Evolutionary conservation across 2,888 invertebrate genomes (phyloP).

Genomic region (Mallateleia sp.): DNA sequence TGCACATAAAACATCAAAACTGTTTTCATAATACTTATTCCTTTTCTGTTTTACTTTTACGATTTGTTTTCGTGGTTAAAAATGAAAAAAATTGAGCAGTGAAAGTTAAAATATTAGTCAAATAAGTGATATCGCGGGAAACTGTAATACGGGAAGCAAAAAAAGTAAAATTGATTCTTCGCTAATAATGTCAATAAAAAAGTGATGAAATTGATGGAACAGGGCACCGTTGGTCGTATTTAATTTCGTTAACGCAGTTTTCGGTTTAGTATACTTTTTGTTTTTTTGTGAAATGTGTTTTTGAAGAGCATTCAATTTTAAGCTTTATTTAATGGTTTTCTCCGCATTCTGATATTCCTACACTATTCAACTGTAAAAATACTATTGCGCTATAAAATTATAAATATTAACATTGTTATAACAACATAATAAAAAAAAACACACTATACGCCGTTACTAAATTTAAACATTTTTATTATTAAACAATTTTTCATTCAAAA

Average conservation of each 20-base stretch:
- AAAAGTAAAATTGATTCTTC: constrained; percentile 42
- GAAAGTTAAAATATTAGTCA: constrained; percentile 49
- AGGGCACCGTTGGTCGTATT: constrained; percentile 30
- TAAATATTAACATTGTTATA: no score
- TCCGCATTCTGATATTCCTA: neutral
- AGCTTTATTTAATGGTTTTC: neutral
- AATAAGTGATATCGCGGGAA: constrained; percentile 35
- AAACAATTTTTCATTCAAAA: constrained; percentile 47
- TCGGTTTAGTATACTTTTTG: constrained; percentile 11
- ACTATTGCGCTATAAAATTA: neutral
- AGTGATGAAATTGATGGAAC: constrained; percentile 40
- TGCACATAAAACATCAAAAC: neutral
- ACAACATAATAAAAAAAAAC: no score
- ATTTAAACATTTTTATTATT: constrained; percentile 9
- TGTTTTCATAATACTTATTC: neutral
- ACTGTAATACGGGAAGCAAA: constrained; percentile 40
- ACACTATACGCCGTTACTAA: neutral
- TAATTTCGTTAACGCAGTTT: constrained; percentile 43
- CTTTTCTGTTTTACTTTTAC: constrained; percentile 32
- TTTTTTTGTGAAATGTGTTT: constrained; percentile 29
- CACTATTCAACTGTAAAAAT: neutral
- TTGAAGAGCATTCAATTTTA: constrained; percentile 26
- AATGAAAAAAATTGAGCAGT: constrained; percentile 23
- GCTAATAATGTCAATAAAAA: constrained; percentile 48
- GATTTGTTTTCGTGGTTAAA: constrained; percentile 7